Conservation (phyloP, 2,113 vertebrate genomes). For the Hiodon alosoides region DNA sequence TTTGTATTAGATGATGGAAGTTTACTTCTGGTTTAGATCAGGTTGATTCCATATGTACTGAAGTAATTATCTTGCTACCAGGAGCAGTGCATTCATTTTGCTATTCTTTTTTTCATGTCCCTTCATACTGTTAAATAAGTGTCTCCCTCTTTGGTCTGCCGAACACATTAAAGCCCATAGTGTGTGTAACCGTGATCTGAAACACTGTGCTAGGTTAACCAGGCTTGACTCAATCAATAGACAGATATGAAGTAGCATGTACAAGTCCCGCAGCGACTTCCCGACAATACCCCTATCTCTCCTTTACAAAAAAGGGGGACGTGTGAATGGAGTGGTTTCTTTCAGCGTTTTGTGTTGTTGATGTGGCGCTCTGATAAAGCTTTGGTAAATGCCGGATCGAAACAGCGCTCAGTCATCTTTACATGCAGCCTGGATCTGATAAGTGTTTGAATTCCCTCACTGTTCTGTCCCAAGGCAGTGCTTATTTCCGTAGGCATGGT, state of each 20-base stretch:
- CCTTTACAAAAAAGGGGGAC: background rate
- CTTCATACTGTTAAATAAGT: background rate
- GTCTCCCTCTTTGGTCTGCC: background rate
- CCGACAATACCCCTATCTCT: background rate
- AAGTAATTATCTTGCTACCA: background rate
- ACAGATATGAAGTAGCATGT: background rate
- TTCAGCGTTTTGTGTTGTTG: background rate
- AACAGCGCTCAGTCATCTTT: background rate
- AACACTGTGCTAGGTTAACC: constrained; percentile 2
- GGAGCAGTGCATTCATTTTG: background rate
- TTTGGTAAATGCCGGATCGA: background rate
- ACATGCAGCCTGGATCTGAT: background rate
- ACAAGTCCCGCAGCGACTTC: background rate
- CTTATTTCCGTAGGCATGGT: background rate
- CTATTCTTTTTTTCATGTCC: background rate
- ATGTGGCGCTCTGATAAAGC: background rate
- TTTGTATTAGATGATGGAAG: no score
- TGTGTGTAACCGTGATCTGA: constrained; percentile 1
- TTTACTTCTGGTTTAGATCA: no score
- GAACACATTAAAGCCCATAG: background rate
- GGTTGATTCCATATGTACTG: background rate
- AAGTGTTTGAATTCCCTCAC: background rate
- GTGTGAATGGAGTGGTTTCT: background rate
- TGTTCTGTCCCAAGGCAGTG: background rate
- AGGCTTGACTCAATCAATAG: constrained; percentile 13